phyloP scores from a whole-genome alignment of 2,888 invertebrate species.

The Podotricha telesiphe region DNA sequence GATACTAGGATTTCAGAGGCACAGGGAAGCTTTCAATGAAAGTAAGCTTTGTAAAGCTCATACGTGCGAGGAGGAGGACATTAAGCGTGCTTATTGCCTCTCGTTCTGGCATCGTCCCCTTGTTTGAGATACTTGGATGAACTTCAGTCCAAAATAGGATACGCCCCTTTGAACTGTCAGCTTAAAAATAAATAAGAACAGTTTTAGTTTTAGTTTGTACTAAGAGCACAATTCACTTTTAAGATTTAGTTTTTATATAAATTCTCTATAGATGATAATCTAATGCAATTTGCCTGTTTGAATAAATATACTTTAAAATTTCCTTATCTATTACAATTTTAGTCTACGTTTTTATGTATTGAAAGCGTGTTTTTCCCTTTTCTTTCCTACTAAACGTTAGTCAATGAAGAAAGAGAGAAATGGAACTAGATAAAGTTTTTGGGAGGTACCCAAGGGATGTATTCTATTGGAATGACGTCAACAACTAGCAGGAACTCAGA shows the following conservation, averaged over 20 bases:
- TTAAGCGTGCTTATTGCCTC: conserved; percentile 53
- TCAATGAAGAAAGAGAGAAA: neutral
- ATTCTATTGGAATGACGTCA: conserved; percentile 84
- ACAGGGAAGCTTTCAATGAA: conserved; percentile 50
- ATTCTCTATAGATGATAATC: too few species aligned
- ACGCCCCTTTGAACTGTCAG: neutral
- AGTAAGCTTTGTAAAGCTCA: conserved; percentile 71
- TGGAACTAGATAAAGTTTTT: conserved; percentile 38
- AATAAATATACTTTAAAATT: neutral
- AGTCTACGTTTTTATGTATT: neutral
- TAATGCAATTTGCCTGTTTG: too few species aligned
- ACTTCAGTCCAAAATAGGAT: neutral
- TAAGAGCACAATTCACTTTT: too few species aligned
- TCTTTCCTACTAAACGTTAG: neutral
- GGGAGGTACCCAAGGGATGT: conserved; percentile 80
- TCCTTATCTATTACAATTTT: neutral
- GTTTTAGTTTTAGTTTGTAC: neutral
- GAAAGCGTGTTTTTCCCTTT: neutral
- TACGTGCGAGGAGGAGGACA: conserved; percentile 63
- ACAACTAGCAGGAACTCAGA: conserved; percentile 81
- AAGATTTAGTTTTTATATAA: too few species aligned
- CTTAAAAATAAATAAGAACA: neutral
- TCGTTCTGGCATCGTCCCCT: conserved; percentile 53
- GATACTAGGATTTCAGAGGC: conserved; percentile 66
- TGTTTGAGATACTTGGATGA: conserved; percentile 44